These are phyloP conservation scores for Chroicocephalus ridibundus DNA, from an alignment of 2,113 vertebrate genomes.

Conservation along the genomic window DNA sequence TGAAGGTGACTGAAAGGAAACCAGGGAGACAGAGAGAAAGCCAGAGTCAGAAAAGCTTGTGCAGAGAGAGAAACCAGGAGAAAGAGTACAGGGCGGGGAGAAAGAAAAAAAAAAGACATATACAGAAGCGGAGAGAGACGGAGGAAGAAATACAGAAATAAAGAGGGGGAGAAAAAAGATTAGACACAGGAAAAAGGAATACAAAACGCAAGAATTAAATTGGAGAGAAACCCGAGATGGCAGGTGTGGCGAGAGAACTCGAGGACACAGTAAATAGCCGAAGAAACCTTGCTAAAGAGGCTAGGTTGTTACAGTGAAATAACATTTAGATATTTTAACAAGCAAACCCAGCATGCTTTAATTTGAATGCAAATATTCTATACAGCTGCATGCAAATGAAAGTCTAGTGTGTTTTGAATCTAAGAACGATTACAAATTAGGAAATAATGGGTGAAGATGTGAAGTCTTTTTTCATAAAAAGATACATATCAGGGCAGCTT, in stretches of 20 bases:
- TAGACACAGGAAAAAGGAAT: not conserved
- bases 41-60: not conserved
- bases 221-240: not conserved
- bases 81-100: not conserved
- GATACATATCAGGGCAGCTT: fast-evolving
- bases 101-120: not conserved
- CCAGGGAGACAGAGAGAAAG: conserved; percentile 7
- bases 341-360: not conserved
- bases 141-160: not conserved
- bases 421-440: not conserved
- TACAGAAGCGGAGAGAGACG: not conserved
- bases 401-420: not conserved
- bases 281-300: not conserved
- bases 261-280: not conserved
- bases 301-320: not conserved
- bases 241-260: not conserved
- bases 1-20: conserved; percentile 54
- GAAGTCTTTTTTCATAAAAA: not conserved
- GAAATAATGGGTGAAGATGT: not conserved
- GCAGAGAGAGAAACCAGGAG: not conserved
- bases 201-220: not conserved
- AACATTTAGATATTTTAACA: not conserved
- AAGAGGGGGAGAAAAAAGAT: not conserved
- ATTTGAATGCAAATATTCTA: not conserved
- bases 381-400: not conserved